A percentile compares a stretch with the other conserved stretches of the same genome.
Evolutionary conservation across 2,797 vertebrate species (phyloP).

Genomic region (Taeniopygia guttata): DNA sequence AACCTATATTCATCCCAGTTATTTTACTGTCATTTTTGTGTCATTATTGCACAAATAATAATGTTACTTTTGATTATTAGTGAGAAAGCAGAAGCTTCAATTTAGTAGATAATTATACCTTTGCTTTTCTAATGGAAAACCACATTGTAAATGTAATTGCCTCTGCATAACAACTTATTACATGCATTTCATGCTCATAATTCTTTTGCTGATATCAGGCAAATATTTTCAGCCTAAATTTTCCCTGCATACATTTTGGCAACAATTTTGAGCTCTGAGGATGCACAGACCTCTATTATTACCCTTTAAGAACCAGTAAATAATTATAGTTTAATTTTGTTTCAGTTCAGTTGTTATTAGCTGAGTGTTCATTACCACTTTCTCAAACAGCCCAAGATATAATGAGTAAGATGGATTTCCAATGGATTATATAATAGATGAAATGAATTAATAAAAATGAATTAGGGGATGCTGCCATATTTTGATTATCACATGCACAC

Average conservation of each 20-base stretch:
- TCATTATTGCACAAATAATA: neutral
- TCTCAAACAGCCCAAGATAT: neutral
- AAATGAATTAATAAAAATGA: neutral
- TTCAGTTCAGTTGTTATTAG: neutral
- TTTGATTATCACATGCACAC: neutral
- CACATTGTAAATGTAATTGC: neutral
- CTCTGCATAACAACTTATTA: neutral
- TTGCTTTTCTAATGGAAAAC: constrained; percentile 1
- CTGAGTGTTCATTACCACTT: neutral
- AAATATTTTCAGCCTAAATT: neutral
- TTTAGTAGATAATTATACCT: neutral
- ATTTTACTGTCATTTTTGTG: neutral
- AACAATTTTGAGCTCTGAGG: neutral
- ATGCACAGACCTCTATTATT: neutral
- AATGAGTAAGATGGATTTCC: neutral
- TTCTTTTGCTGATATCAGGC: neutral
- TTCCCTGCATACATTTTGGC: neutral
- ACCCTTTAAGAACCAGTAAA: neutral
- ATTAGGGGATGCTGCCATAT: neutral
- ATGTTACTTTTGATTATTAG: neutral
- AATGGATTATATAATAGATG: neutral
- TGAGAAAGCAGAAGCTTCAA: neutral
- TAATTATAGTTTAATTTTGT: neutral
- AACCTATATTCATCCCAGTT: neutral
- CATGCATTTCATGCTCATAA: neutral